Conservation (phyloP, 2,888 invertebrate genomes). For the Pomacea canaliculata region DNA sequence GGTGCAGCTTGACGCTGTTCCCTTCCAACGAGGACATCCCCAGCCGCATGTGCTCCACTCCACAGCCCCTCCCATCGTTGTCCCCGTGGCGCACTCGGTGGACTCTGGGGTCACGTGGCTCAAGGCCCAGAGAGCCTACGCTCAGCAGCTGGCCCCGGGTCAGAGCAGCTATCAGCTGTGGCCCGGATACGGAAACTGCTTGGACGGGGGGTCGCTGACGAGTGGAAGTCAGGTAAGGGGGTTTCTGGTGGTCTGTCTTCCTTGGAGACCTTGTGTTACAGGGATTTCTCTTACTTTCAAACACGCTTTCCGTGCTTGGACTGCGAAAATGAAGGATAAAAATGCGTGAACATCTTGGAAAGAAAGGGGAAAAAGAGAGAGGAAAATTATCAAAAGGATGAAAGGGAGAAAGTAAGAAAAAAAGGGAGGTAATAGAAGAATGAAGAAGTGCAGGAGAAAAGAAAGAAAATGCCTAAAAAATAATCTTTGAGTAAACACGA, state of each 20-base stretch:
- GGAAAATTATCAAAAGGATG: not conserved
- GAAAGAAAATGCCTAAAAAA: not conserved
- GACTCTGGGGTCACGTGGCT: slow-evolving; percentile 21
- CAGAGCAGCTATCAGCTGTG: slow-evolving; percentile 3
- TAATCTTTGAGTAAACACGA: too few relatives aligned
- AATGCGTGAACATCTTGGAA: not conserved
- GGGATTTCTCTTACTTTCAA: not conserved
- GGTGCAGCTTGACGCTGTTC: slow-evolving; percentile 17
- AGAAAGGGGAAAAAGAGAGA: too few relatives aligned
- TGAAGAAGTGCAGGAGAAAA: not conserved
- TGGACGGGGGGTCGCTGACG: slow-evolving; percentile 15
- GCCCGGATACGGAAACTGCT: slow-evolving; percentile 15
- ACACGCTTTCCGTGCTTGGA: not conserved
- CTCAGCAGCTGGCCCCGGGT: slow-evolving; percentile 1
- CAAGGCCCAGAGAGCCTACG: slow-evolving; percentile 5
- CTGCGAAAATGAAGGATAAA: not conserved
- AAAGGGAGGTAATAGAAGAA: not conserved
- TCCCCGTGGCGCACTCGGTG: slow-evolving; percentile 17
- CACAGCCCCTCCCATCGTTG: slow-evolving; percentile 16
- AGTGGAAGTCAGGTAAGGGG: slow-evolving; percentile 24
- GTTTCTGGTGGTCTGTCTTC: not conserved
- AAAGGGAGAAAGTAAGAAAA: not conserved
- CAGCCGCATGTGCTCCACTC: slow-evolving; percentile 29
- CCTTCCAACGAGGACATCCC: slow-evolving; percentile 26
- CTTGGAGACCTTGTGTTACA: not conserved